These are phyloP conservation scores for Nemoura dubitans DNA, from an alignment of 2,888 invertebrate genomes.

Conservation along the genomic window DNA sequence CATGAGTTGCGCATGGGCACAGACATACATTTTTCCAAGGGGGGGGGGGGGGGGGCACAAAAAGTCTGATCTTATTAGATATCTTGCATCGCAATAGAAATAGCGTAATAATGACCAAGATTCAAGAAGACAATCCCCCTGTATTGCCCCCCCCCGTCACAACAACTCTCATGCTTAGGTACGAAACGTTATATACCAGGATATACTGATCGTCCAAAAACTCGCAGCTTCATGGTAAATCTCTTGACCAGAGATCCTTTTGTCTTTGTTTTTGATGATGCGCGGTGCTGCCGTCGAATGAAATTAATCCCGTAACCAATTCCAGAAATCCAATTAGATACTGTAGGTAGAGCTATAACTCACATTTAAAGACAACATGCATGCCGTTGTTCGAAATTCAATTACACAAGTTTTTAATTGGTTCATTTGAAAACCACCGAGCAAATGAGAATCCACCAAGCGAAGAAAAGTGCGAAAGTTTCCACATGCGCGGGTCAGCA, in stretches of 20 bases:
- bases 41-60: too few species aligned
- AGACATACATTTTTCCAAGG: too few species aligned
- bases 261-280: background rate
- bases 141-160: too few species aligned
- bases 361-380: slow-evolving; percentile 7
- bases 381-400: background rate
- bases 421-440: slow-evolving; percentile 4
- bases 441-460: background rate
- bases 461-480: slow-evolving; percentile 7
- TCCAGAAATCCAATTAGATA: background rate
- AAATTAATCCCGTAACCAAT: background rate
- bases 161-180: too few species aligned
- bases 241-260: background rate
- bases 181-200: too few species aligned
- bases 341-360: background rate
- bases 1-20: too few species aligned
- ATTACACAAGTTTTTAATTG: slow-evolving; percentile 12
- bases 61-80: too few species aligned
- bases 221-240: too few species aligned
- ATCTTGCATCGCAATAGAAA: too few species aligned
- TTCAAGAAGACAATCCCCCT: too few species aligned
- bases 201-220: too few species aligned
- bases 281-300: background rate
- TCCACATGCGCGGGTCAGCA: slow-evolving; percentile 12
- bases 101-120: too few species aligned